Base-by-base conservation (phyloP, 2,797 vertebrate genomes). In the Rhynchotus rufescens region DNA sequence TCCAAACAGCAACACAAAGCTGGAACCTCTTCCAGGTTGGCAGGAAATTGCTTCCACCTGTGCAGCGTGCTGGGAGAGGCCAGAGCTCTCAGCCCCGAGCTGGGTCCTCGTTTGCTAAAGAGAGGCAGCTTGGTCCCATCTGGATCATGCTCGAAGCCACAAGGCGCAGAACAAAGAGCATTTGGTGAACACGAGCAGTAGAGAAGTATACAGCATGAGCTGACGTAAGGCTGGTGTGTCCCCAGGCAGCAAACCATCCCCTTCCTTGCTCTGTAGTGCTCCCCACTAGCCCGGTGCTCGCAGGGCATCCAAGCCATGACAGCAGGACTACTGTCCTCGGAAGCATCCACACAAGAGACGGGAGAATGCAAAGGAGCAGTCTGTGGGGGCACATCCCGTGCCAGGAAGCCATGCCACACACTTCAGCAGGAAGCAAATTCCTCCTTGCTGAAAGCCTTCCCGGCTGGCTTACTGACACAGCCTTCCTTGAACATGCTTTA, bases 401-500 rank as follows among this genome's bases (percentile, higher is more conserved):
- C 75, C 78, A 44, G 32, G 7, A 68, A 93, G 91, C 93, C 88
- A 82, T 86, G 84, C 80, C 40, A 75, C 51, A 44, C 36, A 38
- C 28, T 36, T 40, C 89, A 14, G 10, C 36, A 17, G 75, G 75
- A 75, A 88, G 80, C 88, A 88, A 91, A 92, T 40, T 68, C 77
- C 90, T 86, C 78, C 68, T 28, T 65, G 87, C 84, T 59, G 84
- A 22, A 40, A 65, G 82, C 61, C 84, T 68, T 80, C 79, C 80
- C 45, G 68, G 81, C 91, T 60, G 78, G 61, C 2, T 78, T 34
- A 64, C 54, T 40, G 49, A 60, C 44, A 13, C 42, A 40, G 75
- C 83, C 72, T 83, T 73, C 71, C 81, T 66, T 88, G 36, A 72
- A 52, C 84, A 79, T 92, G 76, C 84, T 90, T 22, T 54, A 59